These are phyloP conservation scores for Pristionchus pacificus DNA, from an alignment of 1,140 invertebrate genomes.

Conservation along the genomic window DNA sequence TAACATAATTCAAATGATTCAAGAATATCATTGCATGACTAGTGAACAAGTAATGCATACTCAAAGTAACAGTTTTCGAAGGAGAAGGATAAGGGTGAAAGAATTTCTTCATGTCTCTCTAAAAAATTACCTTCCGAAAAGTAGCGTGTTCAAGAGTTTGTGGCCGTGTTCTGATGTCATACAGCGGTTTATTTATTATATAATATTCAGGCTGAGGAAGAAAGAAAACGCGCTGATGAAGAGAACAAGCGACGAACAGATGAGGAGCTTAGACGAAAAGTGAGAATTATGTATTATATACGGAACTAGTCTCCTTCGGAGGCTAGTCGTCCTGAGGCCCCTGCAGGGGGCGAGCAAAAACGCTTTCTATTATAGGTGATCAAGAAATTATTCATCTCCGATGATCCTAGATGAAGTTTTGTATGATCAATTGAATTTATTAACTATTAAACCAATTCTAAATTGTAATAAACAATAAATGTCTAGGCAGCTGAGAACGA, in stretches of 20 bases:
- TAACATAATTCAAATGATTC: background rate
- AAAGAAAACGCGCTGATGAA: background rate
- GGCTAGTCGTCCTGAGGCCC: too few relatives aligned
- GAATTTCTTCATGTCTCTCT: too few relatives aligned
- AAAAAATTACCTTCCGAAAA: too few relatives aligned
- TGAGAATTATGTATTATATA: background rate
- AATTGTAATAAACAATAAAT: too few relatives aligned
- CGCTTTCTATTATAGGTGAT: background rate
- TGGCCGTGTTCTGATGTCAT: background rate
- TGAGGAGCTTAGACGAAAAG: background rate
- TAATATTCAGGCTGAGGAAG: background rate
- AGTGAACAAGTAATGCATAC: background rate
- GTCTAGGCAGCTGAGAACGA: too few relatives aligned
- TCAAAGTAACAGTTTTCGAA: background rate
- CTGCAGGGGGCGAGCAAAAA: background rate
- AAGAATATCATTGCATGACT: background rate
- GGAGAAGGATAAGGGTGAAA: background rate
- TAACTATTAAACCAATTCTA: too few relatives aligned
- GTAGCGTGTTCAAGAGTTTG: too few relatives aligned
- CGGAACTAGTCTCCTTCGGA: background rate
- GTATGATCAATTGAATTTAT: too few relatives aligned
- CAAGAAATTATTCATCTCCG: background rate
- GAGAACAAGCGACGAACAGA: background rate
- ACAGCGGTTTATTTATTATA: background rate
- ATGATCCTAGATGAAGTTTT: background rate